These are phyloP conservation scores for Brachyptera risi DNA, from an alignment of 2,888 invertebrate genomes.

Conservation along the genomic window DNA sequence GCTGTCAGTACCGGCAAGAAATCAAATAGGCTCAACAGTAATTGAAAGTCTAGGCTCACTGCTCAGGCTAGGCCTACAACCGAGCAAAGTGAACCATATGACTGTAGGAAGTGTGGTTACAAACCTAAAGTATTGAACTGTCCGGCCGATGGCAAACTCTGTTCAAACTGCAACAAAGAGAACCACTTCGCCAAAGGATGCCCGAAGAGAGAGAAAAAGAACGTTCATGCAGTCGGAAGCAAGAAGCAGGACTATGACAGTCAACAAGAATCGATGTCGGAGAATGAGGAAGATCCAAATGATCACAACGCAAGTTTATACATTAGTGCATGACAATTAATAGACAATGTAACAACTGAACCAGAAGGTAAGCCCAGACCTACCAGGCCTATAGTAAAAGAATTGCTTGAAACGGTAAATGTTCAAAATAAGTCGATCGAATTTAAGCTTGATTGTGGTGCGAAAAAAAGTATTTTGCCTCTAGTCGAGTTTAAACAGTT, in stretches of 20 bases:
- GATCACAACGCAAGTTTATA: background rate
- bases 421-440: background rate
- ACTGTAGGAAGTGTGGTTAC: background rate
- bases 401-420: background rate
- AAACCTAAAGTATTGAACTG: background rate
- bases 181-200: background rate
- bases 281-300: background rate
- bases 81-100: background rate
- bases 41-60: background rate
- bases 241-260: background rate
- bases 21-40: too few relatives aligned
- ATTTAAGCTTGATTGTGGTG: background rate
- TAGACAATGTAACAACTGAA: background rate
- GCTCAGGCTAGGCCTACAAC: background rate
- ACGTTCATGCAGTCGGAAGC: background rate
- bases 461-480: background rate
- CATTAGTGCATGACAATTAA: background rate
- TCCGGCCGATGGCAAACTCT: background rate
- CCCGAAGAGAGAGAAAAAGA: background rate
- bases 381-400: background rate
- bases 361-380: background rate
- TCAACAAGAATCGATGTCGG: background rate
- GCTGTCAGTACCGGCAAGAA: too few relatives aligned
- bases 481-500: background rate
- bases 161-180: background rate